Evolutionary conservation across 2,888 invertebrate species (phyloP), one percentile per base, ranked within the genome.

Genomic region (Listrodromus nycthemerus): DNA sequence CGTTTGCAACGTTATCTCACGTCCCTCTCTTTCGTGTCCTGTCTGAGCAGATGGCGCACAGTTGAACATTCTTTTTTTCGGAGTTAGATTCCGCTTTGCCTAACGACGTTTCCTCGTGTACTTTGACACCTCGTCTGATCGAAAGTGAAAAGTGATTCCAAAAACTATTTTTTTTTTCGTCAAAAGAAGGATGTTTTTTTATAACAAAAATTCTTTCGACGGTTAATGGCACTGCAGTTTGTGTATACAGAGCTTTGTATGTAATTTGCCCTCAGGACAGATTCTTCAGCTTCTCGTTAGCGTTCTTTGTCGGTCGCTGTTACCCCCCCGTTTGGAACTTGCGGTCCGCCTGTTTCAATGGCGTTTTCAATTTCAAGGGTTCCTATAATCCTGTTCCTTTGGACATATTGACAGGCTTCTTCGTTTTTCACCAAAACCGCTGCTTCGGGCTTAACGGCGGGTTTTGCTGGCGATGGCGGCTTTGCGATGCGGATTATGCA

Each of bases 401-500:
- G 16, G n/a, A 13, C 30, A 27, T 61, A 61, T 61, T 16, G 61
- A 61, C 61, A 61, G 61, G 27, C 27, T 61, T 61, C 61, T 61
- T 19, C 16, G 16, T 61, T 61, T 55, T 13, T 24, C 24, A 24
- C 61, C 6, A 30, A 5, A 27, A 24, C 27, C 61, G 61, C n/a
- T 61, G 61, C 61, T 33, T 61, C 27, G 13, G 61, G 61, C 61
- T 61, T 24, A 27, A 48, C 24, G 5, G 55, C 55, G 0, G 24
- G 24, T 55, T 55, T 55, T 24, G 55, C 55, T 55, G 10, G 24
- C 55, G 10, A 24, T 24, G 21, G 10, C 24, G 24, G 45, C 45
- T 69, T 50, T 69, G 45, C 27, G 37, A 71, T 58, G 21, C 58
- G 58, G 33, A 58, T 55, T 45, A 37, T 27, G 71, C 21, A 45